Conservation (phyloP, 92 coral and sea anemone species). For the Palythoa grandiflora region DNA sequence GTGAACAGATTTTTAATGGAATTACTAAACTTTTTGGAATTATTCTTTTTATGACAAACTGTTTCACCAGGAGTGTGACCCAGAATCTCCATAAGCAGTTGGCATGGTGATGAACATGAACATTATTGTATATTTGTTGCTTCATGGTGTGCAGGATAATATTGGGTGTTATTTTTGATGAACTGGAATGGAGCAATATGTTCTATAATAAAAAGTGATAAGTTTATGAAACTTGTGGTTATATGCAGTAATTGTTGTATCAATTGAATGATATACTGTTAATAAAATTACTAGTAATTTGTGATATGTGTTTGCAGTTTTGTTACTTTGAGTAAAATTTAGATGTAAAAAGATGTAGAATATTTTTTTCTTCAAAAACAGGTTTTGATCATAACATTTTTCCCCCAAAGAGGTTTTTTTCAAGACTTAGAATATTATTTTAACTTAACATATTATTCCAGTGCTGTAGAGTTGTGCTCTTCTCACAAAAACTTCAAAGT, state of each 20-base stretch:
- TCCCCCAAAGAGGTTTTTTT: too few species aligned
- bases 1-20: slow-evolving; percentile 12
- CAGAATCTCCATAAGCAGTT: not conserved
- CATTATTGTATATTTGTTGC: not conserved
- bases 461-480: too few species aligned
- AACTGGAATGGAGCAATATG: not conserved
- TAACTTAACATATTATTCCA: too few species aligned
- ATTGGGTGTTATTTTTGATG: not conserved
- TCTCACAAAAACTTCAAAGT: too few species aligned
- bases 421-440: too few species aligned
- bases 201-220: not conserved
- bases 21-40: slow-evolving; percentile 17
- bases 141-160: not conserved
- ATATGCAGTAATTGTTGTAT: not conserved
- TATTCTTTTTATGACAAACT: not conserved
- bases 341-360: too few species aligned
- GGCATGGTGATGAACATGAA: not conserved
- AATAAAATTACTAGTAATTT: not conserved
- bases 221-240: not conserved
- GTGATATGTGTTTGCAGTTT: too few species aligned
- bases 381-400: too few species aligned
- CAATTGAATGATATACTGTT: not conserved
- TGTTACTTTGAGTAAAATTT: too few species aligned
- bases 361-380: too few species aligned
- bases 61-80: not conserved